Conservation (phyloP, 1,140 invertebrate genomes). For the Lasaia peninsularis region DNA sequence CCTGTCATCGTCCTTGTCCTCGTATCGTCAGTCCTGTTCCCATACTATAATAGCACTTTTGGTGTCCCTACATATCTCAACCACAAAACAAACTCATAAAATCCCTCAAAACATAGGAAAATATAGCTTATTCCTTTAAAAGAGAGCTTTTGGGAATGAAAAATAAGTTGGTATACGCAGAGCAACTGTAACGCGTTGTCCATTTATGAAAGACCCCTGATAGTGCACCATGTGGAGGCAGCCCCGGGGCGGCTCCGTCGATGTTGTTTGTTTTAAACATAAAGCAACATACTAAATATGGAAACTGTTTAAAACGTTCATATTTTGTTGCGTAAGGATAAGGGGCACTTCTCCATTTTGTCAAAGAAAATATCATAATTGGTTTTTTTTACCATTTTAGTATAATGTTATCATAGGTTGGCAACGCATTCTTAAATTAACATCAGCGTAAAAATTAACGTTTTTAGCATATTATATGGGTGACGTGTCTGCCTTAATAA, state of each 20-base stretch:
- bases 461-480: no score
- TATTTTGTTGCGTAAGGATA: neutral
- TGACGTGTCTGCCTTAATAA: no score
- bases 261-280: slow-evolving; percentile 39
- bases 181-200: slow-evolving; percentile 45
- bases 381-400: no score
- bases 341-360: no score
- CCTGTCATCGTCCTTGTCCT: no score
- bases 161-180: slow-evolving; percentile 25
- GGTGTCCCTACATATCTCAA: slow-evolving; percentile 37
- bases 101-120: slow-evolving; percentile 16
- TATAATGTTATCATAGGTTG: no score
- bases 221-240: slow-evolving; percentile 37
- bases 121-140: slow-evolving; percentile 21
- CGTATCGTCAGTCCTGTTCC: no score
- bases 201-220: slow-evolving; percentile 54
- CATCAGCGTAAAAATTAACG: no score
- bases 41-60: no score
- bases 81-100: slow-evolving; percentile 30
- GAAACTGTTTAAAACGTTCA: slow-evolving; percentile 1
- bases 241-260: slow-evolving; percentile 20
- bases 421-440: no score
- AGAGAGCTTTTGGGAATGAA: slow-evolving; percentile 20
- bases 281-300: slow-evolving; percentile 37
- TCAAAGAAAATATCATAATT: no score